Percentiles rank a stretch among this genome's conserved stretches.
phyloP scores from a whole-genome alignment of 1,140 invertebrate species.

The Drosophila aff. region DNA sequence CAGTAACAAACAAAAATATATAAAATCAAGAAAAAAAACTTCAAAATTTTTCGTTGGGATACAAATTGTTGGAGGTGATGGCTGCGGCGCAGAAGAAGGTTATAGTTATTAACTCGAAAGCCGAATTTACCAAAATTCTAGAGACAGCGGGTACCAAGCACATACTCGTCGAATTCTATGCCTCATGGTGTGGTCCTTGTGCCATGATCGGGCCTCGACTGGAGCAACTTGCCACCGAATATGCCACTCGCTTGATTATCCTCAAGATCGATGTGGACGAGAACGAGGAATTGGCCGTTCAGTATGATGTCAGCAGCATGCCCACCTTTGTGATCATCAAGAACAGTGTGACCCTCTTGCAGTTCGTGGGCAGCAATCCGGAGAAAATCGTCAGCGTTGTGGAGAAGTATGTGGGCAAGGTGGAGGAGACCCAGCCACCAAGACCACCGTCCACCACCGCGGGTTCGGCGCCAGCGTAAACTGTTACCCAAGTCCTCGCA shows the following conservation, averaged over 20 bases:
- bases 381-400: constrained; percentile 87
- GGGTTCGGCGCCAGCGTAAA: neutral
- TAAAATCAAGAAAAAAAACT: neutral
- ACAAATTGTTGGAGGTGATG: constrained; percentile 26
- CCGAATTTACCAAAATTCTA: constrained; percentile 90
- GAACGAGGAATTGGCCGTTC: constrained; percentile 91
- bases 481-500: neutral
- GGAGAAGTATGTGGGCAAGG: constrained; percentile 85
- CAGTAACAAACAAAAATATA: neutral
- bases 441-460: neutral
- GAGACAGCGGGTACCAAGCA: constrained; percentile 90
- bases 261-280: constrained; percentile 97
- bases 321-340: constrained; percentile 97
- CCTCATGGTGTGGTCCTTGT: constrained; percentile 95
- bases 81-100: constrained; percentile 50
- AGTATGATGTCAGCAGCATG: constrained; percentile 94
- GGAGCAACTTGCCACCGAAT: constrained; percentile 88
- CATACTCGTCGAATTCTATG: constrained; percentile 92
- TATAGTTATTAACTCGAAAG: constrained; percentile 85
- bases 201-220: constrained; percentile 94
- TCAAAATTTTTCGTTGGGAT: constrained; percentile 6
- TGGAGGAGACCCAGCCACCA: constrained; percentile 11
- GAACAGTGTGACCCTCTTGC: constrained; percentile 89
- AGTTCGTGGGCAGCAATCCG: constrained; percentile 92
- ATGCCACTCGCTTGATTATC: constrained; percentile 80